These are phyloP conservation scores for Diadophis punctatus DNA, from an alignment of 2,113 vertebrate species.

Conservation along the genomic window DNA sequence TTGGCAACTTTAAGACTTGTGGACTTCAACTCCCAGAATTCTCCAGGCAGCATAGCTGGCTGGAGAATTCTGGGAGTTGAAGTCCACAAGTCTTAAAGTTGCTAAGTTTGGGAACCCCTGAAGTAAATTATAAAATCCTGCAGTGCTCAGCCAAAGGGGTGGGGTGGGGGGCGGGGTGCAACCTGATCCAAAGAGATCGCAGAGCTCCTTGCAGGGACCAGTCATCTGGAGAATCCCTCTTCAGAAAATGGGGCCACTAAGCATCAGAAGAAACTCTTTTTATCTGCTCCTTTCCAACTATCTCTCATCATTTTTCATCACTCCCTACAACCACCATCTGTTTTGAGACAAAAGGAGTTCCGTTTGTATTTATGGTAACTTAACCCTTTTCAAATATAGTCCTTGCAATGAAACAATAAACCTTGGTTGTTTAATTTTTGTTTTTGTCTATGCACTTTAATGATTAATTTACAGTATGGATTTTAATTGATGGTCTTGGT, in stretches of 20 bases:
- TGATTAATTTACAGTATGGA: background rate
- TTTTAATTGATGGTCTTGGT: background rate
- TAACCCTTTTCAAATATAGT: background rate
- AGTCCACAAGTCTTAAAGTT: too few relatives aligned
- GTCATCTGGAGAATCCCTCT: background rate
- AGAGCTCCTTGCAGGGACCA: background rate
- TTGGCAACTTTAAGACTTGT: too few relatives aligned
- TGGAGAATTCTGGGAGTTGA: too few relatives aligned
- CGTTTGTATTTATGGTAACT: background rate
- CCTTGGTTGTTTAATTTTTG: background rate
- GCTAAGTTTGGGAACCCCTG: too few relatives aligned
- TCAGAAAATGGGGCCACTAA: background rate
- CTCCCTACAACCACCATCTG: background rate
- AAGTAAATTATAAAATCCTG: background rate
- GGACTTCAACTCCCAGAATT: too few relatives aligned
- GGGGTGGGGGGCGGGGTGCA: rapidly evolving
- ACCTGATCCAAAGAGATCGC: background rate
- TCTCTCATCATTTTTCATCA: background rate
- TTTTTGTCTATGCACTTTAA: background rate
- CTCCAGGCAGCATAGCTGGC: too few relatives aligned
- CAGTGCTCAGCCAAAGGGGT: background rate
- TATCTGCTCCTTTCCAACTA: background rate
- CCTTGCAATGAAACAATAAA: background rate
- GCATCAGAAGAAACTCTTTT: background rate
- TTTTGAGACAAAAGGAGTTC: background rate